Evolutionary conservation across 2,888 invertebrate species (phyloP).

Genomic region (Temnothorax unifasciatus): DNA sequence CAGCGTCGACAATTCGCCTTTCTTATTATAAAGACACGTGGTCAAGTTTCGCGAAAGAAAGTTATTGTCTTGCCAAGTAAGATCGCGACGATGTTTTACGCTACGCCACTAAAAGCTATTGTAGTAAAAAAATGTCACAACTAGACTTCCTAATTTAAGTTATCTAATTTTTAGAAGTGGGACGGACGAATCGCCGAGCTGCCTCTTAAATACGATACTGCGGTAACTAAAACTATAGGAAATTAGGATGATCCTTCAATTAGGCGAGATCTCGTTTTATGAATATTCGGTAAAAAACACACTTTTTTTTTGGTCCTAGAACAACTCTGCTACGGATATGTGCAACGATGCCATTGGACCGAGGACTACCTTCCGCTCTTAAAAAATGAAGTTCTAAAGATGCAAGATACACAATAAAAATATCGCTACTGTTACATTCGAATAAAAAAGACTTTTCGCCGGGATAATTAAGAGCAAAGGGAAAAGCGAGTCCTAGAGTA

Average conservation of each 20-base stretch:
- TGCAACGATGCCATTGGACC: conserved; percentile 49
- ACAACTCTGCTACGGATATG: conserved; percentile 75
- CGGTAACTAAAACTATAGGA: conserved; percentile 42
- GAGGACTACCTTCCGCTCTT: neutral
- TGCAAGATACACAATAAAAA: conserved; percentile 3
- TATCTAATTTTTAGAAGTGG: neutral
- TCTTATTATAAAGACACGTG: neutral
- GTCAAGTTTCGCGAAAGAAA: conserved; percentile 2
- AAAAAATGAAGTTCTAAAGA: neutral
- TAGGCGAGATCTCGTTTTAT: conserved; percentile 63
- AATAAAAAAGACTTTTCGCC: conserved; percentile 16
- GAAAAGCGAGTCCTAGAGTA: neutral
- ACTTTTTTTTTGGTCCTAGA: conserved; percentile 64
- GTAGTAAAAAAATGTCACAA: neutral
- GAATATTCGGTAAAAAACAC: conserved; percentile 67
- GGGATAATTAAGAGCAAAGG: conserved; percentile 3
- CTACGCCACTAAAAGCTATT: neutral
- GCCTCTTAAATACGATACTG: conserved; percentile 15
- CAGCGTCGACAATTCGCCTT: conserved; percentile 43
- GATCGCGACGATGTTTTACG: neutral
- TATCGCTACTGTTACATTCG: neutral
- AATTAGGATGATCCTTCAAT: conserved; percentile 38
- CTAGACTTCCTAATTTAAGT: neutral
- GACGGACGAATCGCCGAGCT: conserved; percentile 47
- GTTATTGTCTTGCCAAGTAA: conserved; percentile 32